phyloP scores from a whole-genome alignment of 2,888 invertebrate genomes.

The Adela reaumurella region DNA sequence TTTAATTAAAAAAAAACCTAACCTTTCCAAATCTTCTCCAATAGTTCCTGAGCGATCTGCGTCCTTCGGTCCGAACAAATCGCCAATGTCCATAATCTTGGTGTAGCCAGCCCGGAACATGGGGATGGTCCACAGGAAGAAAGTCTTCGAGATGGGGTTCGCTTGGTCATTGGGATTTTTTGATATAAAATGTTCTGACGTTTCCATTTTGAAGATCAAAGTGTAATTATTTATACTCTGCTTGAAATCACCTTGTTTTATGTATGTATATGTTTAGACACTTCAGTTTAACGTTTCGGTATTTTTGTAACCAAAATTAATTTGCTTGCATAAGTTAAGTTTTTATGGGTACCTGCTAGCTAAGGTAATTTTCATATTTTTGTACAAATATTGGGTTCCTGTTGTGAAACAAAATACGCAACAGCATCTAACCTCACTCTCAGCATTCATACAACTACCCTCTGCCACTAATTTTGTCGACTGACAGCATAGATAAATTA shows the following conservation, averaged over 20 bases:
- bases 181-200: constrained; percentile 18
- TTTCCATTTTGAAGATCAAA: constrained; percentile 8
- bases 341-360: no score
- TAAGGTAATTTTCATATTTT: no score
- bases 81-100: constrained; percentile 37
- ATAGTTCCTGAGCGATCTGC: constrained; percentile 38
- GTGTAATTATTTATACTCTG: neutral
- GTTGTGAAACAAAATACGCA: no score
- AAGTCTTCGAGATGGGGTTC: constrained; percentile 34
- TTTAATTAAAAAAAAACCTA: constrained; percentile 13
- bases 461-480: no score
- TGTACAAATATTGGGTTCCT: no score
- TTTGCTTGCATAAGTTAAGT: no score
- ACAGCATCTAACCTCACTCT: no score
- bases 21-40: constrained; percentile 48
- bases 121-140: constrained; percentile 50
- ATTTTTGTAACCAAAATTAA: no score
- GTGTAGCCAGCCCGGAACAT: constrained; percentile 44
- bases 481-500: no score
- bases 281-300: neutral
- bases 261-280: neutral
- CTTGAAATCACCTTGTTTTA: neutral
- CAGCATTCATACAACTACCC: no score
- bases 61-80: constrained; percentile 41
- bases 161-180: constrained; percentile 42